These are phyloP conservation scores for Meganola albula DNA, from an alignment of 2,888 invertebrate species.

Conservation along the genomic window DNA sequence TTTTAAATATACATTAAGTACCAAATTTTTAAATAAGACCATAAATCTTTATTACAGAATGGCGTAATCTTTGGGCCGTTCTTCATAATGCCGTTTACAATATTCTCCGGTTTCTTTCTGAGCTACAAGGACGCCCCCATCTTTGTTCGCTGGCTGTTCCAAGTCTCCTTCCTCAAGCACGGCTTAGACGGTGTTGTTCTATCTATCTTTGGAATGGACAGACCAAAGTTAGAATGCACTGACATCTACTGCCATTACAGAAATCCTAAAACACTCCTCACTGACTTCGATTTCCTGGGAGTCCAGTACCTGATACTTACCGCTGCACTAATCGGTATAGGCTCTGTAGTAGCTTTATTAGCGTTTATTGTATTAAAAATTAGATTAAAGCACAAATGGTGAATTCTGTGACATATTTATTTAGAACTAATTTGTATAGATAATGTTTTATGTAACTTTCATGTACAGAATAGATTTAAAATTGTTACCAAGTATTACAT, in stretches of 20 bases:
- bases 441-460: no score
- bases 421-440: no score
- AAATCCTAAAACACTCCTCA: slow-evolving; percentile 84
- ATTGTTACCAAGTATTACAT: no score
- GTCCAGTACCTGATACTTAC: slow-evolving; percentile 82
- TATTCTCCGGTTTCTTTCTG: slow-evolving; percentile 96
- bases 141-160: slow-evolving; percentile 90
- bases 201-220: slow-evolving; percentile 88
- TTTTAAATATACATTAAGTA: no score
- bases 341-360: slow-evolving; percentile 78
- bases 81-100: slow-evolving; percentile 89
- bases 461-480: no score
- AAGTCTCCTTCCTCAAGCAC: slow-evolving; percentile 92
- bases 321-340: slow-evolving; percentile 80
- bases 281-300: slow-evolving; percentile 82
- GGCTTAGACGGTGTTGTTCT: slow-evolving; percentile 90
- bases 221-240: slow-evolving; percentile 85
- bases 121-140: slow-evolving; percentile 87
- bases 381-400: slow-evolving; percentile 77
- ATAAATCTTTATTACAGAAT: slow-evolving; percentile 85
- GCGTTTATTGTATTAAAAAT: slow-evolving; percentile 83
- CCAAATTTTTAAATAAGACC: no score
- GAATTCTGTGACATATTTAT: no score
- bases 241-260: slow-evolving; percentile 86
- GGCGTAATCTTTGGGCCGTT: slow-evolving; percentile 94